Evolutionary conservation across 1,140 invertebrate genomes (phyloP), one percentile per base, ranked within the genome.

Genomic region (Pseudomyrmex cubaensis): DNA sequence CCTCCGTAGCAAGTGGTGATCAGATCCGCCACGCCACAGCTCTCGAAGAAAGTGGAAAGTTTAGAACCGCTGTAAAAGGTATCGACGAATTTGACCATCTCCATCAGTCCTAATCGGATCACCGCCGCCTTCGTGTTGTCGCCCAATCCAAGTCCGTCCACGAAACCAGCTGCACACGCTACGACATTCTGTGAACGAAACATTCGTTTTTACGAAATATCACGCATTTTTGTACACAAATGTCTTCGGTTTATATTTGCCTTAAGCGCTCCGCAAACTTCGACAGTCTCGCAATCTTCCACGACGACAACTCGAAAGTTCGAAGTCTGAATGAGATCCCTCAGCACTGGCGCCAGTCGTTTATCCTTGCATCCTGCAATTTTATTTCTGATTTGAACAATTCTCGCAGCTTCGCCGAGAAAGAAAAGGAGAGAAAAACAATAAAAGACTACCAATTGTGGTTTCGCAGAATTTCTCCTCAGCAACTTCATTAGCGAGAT

Each of bases 121-220:
- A 98, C 96, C 59, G 97, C 97, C 9, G 97, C 97, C 93, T 98
- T 98, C 2, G 97, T 98, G 91, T 98, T 98, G 88, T 98, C 97
- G 8, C 97, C 97, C 67, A 96, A 96, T 2, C 95, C 95, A 13
- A 98, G 92, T 59, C 97, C 98, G 92, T 98, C 97, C 5, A 96
- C 95, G 90, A 98, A 97, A 63, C 97, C 97, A 72, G 97, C 97
- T 10, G 96, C 97, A 89, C 97, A 97, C 17, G 97, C 97, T 9
- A 98, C 97, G 82, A 98, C 96, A 92, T 98, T 98, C 97, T 97
- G 85, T 85, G 90, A 87, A 73, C 76, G 77, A 82, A 44, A 57
- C 1, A 46, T 54, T 35, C 9, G 1, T 70, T 25, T 70, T 25
- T 2, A 73, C 5, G 12, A 69, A 64, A 2, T 1, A 35, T 35